Conservation (phyloP, 92 coral and sea anemone genomes). For the Paramuricea clavata region DNA sequence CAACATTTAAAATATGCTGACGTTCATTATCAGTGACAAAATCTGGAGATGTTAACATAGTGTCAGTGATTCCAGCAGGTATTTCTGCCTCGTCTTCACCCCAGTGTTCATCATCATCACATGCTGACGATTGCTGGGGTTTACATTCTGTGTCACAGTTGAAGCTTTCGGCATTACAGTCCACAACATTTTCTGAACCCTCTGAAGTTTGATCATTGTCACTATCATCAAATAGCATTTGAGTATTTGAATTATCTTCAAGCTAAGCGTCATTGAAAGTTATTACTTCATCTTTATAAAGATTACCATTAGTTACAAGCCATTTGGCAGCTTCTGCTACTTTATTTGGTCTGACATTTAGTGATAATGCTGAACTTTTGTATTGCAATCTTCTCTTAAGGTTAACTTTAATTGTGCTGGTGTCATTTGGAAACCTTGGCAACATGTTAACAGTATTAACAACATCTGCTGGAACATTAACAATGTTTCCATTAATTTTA, state of each 20-base stretch:
- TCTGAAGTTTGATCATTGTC: conserved; percentile 53
- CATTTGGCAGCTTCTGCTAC: no score
- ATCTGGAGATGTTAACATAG: conserved; percentile 62
- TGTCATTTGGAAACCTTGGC: no score
- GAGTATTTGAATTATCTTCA: no score
- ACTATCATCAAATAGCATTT: background rate
- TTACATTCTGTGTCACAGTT: background rate
- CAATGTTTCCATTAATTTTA: conserved; percentile 42
- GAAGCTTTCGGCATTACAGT: background rate
- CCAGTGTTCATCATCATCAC: conserved; percentile 2
- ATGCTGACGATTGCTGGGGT: background rate
- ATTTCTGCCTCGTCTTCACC: conserved; percentile 37
- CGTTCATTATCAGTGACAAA: conserved; percentile 45
- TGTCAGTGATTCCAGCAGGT: conserved; percentile 64
- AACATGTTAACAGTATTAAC: no score
- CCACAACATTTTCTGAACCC: conserved; percentile 32
- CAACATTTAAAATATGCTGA: conserved; percentile 34
- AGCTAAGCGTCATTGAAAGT: no score
- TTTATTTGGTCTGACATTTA: no score
- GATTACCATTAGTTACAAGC: no score
- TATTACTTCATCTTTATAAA: no score
- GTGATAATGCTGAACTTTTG: no score
- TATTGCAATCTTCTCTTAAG: no score
- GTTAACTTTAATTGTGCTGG: no score
- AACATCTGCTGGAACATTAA: no score